Conservation (phyloP, 2,113 vertebrate genomes). For the Pseudorhombus dupliciocellatus region DNA sequence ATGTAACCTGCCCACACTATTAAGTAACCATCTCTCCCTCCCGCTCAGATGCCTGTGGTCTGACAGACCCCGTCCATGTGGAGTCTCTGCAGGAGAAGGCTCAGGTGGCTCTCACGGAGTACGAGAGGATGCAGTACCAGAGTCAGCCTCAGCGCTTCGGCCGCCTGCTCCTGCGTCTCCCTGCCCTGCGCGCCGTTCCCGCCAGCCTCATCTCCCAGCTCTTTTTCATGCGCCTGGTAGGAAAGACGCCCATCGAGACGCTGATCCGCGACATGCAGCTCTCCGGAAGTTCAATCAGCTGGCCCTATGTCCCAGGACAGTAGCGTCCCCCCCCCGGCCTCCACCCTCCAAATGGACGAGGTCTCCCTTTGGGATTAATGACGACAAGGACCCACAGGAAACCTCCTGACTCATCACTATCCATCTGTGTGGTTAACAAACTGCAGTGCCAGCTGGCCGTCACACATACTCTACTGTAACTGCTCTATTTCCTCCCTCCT, state of each 20-base stretch:
- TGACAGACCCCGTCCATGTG: conserved; percentile 91
- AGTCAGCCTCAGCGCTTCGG: conserved; percentile 93
- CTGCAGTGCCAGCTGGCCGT: conserved; percentile 61
- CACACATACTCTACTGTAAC: conserved; percentile 59
- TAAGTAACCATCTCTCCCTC: conserved; percentile 56
- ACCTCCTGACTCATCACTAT: conserved; percentile 70
- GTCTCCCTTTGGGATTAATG: conserved; percentile 54
- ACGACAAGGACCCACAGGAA: conserved; percentile 67
- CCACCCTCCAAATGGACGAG: conserved; percentile 16
- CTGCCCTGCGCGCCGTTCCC: conserved; percentile 89
- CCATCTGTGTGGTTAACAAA: conserved; percentile 70
- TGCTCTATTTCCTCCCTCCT: conserved; percentile 44
- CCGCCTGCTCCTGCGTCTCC: conserved; percentile 90
- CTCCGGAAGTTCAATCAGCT: conserved; percentile 94
- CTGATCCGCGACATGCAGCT: conserved; percentile 98
- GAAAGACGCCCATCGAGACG: conserved; percentile 95
- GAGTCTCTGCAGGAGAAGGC: conserved; percentile 96
- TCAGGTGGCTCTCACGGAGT: conserved; percentile 94
- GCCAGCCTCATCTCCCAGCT: conserved; percentile 95
- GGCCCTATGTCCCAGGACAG: conserved; percentile 91
- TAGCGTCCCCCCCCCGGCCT: conserved; percentile 56
- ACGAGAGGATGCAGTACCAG: conserved; percentile 90
- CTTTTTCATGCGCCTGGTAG: conserved; percentile 96
- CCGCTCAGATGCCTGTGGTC: conserved; percentile 89
- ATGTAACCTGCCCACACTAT: conserved; percentile 69